Base-by-base conservation (phyloP, 2,113 vertebrate genomes). In the Monopterus albus region DNA sequence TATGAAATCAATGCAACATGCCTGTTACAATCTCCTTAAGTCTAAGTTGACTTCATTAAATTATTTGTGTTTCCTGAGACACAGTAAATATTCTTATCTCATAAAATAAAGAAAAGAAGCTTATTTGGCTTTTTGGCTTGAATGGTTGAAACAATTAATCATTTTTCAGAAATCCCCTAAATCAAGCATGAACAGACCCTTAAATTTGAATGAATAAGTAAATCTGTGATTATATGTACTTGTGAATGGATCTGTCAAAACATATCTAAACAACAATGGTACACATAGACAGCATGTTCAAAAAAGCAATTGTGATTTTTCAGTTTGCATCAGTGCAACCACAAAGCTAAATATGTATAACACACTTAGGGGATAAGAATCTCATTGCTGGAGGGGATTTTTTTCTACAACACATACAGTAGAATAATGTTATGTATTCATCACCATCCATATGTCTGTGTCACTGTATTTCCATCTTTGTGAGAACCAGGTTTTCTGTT, bases 331-430 rank as follows among this genome's bases (percentile, higher is more conserved):
- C 39, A 55, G 17, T 42, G 45, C 33, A 42, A 56, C 60, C 45
- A 45, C 50, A 38, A 53, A 66, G 42, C 73, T 70, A 53, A 59
- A 75, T 60, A 65, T 72, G 52, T 42, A 55, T 66, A 69, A 64
- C 47, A 74, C 66, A 61, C 39, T 73, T 73, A 61, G 7, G 8
- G 47, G 69, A 39, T 47, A 38, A 38, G 18, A 57, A 25, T 45
- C 39, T n/a, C 40, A 68, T 73, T 68, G 77, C 67, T 68, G 25
- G 42, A 67, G 45, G 62, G 38, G 36, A 77, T 59, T 72, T 79
- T 7, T 62, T 2, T 67, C 59, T 51, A 21, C 51, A 57, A 59
- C 51, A 59, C 51, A 23, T 35, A 62, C 47, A 47, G 51, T 28
- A 58, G 61, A 61, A 75, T 73, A n/a, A n/a, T n/a, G 45, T 62